phyloP scores from a whole-genome alignment of 2,888 invertebrate genomes.

The Psococerastis gibbosa region DNA sequence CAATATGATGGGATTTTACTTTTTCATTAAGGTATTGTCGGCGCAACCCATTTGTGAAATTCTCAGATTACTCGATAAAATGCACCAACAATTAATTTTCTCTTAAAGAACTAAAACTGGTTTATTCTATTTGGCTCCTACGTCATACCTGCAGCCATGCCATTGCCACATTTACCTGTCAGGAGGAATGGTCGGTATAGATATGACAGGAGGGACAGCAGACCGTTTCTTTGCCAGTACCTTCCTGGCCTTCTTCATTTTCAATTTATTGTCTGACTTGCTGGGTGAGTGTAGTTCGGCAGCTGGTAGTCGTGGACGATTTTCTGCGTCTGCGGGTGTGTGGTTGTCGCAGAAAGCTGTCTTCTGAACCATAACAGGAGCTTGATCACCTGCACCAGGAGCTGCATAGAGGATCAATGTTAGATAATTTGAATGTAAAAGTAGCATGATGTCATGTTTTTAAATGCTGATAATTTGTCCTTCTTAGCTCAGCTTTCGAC shows the following conservation, averaged over 20 bases:
- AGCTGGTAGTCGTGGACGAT: slow-evolving; percentile 16
- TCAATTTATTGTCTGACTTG: slow-evolving; percentile 20
- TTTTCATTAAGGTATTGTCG: too few species aligned
- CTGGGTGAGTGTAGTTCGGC: slow-evolving; percentile 24
- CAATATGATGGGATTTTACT: too few species aligned
- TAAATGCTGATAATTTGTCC: too few species aligned
- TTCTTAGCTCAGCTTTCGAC: too few species aligned
- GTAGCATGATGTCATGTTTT: too few species aligned
- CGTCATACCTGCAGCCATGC: background rate
- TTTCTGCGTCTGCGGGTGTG: slow-evolving; percentile 49
- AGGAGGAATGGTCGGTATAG: slow-evolving; percentile 82
- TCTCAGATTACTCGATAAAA: too few species aligned
- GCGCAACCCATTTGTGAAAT: too few species aligned
- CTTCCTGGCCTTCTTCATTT: slow-evolving; percentile 40
- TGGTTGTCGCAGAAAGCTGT: slow-evolving; percentile 93
- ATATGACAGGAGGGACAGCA: slow-evolving; percentile 78
- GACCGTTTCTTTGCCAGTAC: slow-evolving; percentile 76
- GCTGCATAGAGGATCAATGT: slow-evolving; percentile 13
- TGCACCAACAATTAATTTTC: too few species aligned
- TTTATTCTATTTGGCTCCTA: too few species aligned
- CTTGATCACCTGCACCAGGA: slow-evolving; percentile 16
- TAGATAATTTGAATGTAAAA: too few species aligned
- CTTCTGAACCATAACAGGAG: slow-evolving; percentile 76
- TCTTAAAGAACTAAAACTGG: too few species aligned
- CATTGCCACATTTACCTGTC: slow-evolving; percentile 26